Evolutionary conservation across 2,888 invertebrate species (phyloP), one percentile per base, ranked within the genome.

Genomic region (Norana najaformis): DNA sequence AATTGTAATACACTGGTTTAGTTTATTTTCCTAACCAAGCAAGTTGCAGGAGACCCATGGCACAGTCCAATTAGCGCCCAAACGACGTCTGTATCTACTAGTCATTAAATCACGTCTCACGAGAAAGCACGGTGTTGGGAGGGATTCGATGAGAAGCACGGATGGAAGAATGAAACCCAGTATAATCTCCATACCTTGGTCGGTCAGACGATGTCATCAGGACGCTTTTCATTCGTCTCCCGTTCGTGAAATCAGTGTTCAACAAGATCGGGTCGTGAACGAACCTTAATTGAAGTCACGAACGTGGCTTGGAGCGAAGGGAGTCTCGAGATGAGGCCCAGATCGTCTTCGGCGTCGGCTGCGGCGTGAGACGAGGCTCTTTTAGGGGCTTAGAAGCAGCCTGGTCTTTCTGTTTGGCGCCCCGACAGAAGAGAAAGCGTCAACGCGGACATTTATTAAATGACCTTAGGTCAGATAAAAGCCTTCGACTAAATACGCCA

Each of bases 251-350:
- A 69, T n/a, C 69, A 69, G 30, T 69, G 30, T 69, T 69, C n/a
- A 69, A 30, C 6, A 30, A 69, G 69, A 69, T 69, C 69, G n/a
- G 69, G 69, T n/a, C 11, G 30, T 69, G 69, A 69, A 69, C n/a
- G 30, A 69, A 69, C 69, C n/a, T 69, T 69, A 69, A 69, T 69
- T 69, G 69, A 69, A 69, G 69, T 69, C 69, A 69, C 69, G 69
- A 69, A 69, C 69, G n/a, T 8, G 6, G 8, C n/a, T 69, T 13
- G 69, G 11, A 30, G n/a, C n/a, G 30, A 69, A n/a, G 11, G 30
- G 69, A n/a, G 69, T 69, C 69, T 69, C 20, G 47, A 47, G n/a
- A n/a, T n/a, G n/a, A n/a, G 23, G 23, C 23, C 47, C 23, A 47
- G 23, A 23, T 47, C 41, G 47, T 47, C 47, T 1, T 47, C 47